Evolutionary conservation across 2,888 invertebrate species (phyloP).

Genomic region (Chromoteleia sp.): DNA sequence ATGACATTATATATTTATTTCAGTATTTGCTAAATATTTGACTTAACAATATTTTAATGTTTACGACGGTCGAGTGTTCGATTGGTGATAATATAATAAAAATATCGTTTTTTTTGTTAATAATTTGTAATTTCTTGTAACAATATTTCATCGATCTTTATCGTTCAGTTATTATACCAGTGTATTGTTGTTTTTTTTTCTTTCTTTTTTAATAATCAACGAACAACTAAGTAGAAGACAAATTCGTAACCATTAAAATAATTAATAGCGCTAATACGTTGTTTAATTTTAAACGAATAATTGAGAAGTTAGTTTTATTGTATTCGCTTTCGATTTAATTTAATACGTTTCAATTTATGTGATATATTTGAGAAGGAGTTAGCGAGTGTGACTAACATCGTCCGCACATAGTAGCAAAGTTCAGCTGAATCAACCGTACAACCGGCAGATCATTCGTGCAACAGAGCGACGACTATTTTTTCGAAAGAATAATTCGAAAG

Average conservation of each 20-base stretch:
- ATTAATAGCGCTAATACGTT: neutral
- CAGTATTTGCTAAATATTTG: constrained; percentile 19
- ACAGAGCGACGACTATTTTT: too few relatives aligned
- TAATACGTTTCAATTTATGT: neutral
- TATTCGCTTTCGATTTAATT: neutral
- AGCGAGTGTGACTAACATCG: too few relatives aligned
- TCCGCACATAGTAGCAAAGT: too few relatives aligned
- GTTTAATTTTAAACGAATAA: too few relatives aligned
- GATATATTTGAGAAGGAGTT: too few relatives aligned
- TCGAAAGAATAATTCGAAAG: too few relatives aligned
- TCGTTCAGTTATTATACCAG: neutral
- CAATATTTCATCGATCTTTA: neutral
- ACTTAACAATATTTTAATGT: constrained; percentile 34
- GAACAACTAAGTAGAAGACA: too few relatives aligned
- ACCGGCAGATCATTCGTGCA: too few relatives aligned
- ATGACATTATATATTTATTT: constrained; percentile 35
- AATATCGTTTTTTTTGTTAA: neutral
- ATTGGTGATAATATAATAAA: constrained; percentile 16
- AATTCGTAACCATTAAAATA: neutral
- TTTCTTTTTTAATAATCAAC: neutral
- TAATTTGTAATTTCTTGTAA: too few relatives aligned
- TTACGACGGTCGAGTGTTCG: constrained; percentile 2
- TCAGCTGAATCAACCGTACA: too few relatives aligned
- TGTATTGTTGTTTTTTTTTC: neutral
- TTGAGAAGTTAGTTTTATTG: neutral